Evolutionary conservation across 2,113 vertebrate species (phyloP), one percentile per base, ranked within the genome.

Genomic region (Accipiter cooperii): DNA sequence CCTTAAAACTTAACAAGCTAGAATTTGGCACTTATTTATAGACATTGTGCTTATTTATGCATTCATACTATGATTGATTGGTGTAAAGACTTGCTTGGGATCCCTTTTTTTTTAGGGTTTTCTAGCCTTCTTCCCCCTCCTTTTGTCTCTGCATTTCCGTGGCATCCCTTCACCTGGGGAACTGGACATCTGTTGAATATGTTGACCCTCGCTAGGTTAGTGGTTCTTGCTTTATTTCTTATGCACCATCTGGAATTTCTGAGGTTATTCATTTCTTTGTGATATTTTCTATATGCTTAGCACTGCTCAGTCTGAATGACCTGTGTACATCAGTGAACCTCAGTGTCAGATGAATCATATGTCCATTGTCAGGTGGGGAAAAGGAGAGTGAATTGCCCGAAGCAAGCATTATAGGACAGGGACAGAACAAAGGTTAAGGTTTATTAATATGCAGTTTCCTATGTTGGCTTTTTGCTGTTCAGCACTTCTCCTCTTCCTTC

Each of bases 321-420:
- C 69, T 2, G 24, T 2, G 47, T 15, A 5, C 28, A 2, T 4
- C 31, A 5, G 42, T 1, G 28, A 60, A 16, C 69, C 14, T 42
- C 25, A 0, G 0, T 22, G 33, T 13, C 15, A 4, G 36, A 2
- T 76, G 84, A 76, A 55, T 55, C 65, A 3, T 12, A 1, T 10
- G 28, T 26, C 60, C 18, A 0, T 52, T n/a, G 60, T 54, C 38
- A 69, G 86, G 49, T 60, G 70, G 40, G 66, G 66, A 54, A n/a
- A 10, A 61, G 52, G 47, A 38, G 38, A 51, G 57, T 4, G 38
- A 49, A 16, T 57, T 47, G 81, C 85, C 55, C 1, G 1, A 33
- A 47, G 73, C 49, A 12, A 36, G 64, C 10, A 1, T 17, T 44
- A 4, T 6, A 17, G 68, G 49, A 60, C 28, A 31, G 47, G 20